phyloP scores from a whole-genome alignment of 2,888 invertebrate genomes.

The Dorcus hopei region DNA sequence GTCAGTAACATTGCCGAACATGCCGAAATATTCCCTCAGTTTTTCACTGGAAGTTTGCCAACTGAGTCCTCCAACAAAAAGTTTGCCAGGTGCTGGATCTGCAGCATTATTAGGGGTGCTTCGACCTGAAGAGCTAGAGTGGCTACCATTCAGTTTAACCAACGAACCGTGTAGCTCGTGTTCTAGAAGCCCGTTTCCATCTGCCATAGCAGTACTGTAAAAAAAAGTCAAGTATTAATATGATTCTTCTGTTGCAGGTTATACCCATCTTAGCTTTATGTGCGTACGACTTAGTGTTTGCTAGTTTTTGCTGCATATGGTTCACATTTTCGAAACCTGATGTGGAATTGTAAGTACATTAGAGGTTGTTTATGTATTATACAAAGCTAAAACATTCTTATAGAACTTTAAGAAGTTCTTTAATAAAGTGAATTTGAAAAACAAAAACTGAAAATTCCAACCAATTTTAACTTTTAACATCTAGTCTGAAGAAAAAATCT shows the following conservation, averaged over 20 bases:
- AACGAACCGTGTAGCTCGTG: constrained; percentile 52
- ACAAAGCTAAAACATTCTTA: too few relatives aligned
- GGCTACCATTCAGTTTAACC: constrained; percentile 50
- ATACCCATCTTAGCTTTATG: constrained; percentile 28
- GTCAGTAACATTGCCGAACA: constrained; percentile 88
- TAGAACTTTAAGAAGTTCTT: too few relatives aligned
- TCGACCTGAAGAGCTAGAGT: constrained; percentile 68
- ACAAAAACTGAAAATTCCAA: neutral
- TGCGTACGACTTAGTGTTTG: constrained; percentile 6
- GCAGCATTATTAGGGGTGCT: constrained; percentile 67
- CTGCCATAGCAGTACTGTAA: constrained; percentile 54
- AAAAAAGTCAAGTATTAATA: neutral
- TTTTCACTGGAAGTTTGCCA: constrained; percentile 93
- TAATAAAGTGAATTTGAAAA: too few relatives aligned
- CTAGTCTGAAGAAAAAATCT: too few relatives aligned
- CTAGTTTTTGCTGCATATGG: neutral
- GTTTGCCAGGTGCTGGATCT: constrained; percentile 78
- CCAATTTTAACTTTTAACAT: neutral
- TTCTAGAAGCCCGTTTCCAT: constrained; percentile 52
- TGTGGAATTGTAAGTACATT: neutral
- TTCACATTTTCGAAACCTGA: constrained; percentile 23
- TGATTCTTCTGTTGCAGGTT: constrained; percentile 38
- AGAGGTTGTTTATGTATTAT: too few relatives aligned
- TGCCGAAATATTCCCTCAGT: constrained; percentile 86
- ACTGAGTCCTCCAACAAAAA: constrained; percentile 87